Conservation (phyloP, 2,113 vertebrate genomes). For the Stomatorhinus ivindoensis region DNA sequence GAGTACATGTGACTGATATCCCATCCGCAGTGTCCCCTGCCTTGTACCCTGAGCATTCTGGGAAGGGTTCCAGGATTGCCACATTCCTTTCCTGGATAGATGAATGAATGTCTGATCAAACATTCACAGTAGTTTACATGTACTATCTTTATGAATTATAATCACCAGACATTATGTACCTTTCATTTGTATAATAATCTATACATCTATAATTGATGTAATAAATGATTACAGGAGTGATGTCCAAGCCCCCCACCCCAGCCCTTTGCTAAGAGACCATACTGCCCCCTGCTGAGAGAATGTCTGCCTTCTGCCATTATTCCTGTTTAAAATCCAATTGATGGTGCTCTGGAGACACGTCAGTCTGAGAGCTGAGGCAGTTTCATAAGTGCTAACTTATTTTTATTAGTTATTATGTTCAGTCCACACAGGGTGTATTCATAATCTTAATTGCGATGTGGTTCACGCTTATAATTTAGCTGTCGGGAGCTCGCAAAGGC, state of each 20-base stretch:
- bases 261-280: neutral
- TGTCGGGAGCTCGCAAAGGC: too few species aligned
- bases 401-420: neutral
- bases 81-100: neutral
- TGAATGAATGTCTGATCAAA: neutral
- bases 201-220: neutral
- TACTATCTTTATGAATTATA: neutral
- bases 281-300: constrained; percentile 43
- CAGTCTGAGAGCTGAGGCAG: neutral
- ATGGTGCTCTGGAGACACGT: neutral
- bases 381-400: neutral
- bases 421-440: neutral
- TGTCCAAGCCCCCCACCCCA: neutral
- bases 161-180: neutral
- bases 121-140: neutral
- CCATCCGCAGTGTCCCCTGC: neutral
- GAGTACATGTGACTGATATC: neutral
- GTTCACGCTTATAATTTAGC: neutral
- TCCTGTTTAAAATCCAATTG: neutral
- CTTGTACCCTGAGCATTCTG: neutral
- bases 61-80: neutral
- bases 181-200: neutral
- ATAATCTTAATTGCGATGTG: neutral
- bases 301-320: neutral
- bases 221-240: neutral